Percentiles rank a stretch among this genome's conserved stretches.
Conservation (phyloP, 2,888 invertebrate species). For the Volucella bombylans region DNA sequence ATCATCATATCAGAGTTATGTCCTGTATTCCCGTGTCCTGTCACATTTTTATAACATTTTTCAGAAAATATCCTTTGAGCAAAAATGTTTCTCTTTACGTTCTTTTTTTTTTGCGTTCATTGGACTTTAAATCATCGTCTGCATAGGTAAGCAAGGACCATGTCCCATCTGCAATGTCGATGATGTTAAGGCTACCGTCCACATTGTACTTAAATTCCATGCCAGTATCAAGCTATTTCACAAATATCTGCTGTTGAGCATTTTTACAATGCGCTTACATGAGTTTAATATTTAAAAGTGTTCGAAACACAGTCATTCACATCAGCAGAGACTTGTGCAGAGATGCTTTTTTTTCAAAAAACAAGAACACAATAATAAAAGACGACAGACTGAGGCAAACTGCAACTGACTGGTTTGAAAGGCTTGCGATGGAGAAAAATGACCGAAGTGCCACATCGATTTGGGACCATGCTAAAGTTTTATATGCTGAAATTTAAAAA, state of each 20-base stretch:
- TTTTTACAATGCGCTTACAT: conserved; percentile 37
- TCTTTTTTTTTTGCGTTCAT: conserved; percentile 6
- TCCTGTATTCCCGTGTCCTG: conserved; percentile 39
- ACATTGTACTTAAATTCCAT: conserved; percentile 11
- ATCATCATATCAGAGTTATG: conserved; percentile 67
- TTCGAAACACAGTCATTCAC: conserved; percentile 1
- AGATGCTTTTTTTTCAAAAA: background rate
- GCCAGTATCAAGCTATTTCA: background rate
- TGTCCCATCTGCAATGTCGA: conserved; percentile 36
- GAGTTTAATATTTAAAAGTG: conserved; percentile 62
- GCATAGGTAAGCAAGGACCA: conserved; percentile 23
- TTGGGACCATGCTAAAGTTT: background rate
- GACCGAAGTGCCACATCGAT: conserved; percentile 14
- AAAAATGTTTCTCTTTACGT: conserved; percentile 6
- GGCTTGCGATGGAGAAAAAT: conserved; percentile 11
- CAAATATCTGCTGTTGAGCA: conserved; percentile 26
- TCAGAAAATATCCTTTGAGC: conserved; percentile 42
- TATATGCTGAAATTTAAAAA: conserved; percentile 19
- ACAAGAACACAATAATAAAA: background rate
- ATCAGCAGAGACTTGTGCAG: background rate
- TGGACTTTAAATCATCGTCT: conserved; percentile 37
- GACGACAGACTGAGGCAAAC: background rate
- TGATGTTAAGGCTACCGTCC: conserved; percentile 37
- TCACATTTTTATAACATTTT: conserved; percentile 67
- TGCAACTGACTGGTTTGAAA: background rate